These are phyloP conservation scores for Mesaphorura yosii DNA, from an alignment of 1,140 invertebrate genomes.

Conservation along the genomic window DNA sequence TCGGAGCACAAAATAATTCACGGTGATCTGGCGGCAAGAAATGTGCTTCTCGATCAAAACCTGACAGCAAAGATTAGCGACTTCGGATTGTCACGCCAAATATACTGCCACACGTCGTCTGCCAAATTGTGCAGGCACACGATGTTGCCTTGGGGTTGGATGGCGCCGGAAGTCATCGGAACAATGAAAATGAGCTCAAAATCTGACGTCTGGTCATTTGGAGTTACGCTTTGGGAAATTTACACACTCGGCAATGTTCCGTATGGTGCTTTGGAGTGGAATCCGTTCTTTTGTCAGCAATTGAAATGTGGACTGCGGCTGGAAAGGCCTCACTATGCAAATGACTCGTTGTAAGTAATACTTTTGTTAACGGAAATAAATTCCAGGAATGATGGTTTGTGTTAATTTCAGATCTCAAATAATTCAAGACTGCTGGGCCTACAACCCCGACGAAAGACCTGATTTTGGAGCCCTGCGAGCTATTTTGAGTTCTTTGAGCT, in stretches of 20 bases:
- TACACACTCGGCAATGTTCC: not conserved
- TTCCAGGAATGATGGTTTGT: not conserved
- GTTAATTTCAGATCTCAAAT: not conserved
- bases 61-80: constrained; percentile 18
- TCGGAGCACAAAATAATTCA: constrained; percentile 31
- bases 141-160: not conserved
- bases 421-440: not conserved
- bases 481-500: too few species aligned
- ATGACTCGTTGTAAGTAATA: not conserved
- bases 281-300: not conserved
- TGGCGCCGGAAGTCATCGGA: not conserved
- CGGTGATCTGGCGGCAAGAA: constrained; percentile 25
- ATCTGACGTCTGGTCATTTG: not conserved
- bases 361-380: not conserved
- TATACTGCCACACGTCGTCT: constrained; percentile 34
- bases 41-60: constrained; percentile 17
- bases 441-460: not conserved
- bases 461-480: not conserved
- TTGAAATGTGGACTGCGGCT: constrained; percentile 8
- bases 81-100: constrained; percentile 25
- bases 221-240: constrained; percentile 1
- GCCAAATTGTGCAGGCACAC: too few species aligned
- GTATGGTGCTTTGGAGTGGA: not conserved
- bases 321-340: not conserved
- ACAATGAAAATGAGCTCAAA: not conserved